A percentile compares a stretch with the other conserved stretches of the same genome.
These are phyloP conservation scores for Sebastiscus tertius DNA, from an alignment of 2,797 vertebrate genomes.

Conservation along the genomic window DNA sequence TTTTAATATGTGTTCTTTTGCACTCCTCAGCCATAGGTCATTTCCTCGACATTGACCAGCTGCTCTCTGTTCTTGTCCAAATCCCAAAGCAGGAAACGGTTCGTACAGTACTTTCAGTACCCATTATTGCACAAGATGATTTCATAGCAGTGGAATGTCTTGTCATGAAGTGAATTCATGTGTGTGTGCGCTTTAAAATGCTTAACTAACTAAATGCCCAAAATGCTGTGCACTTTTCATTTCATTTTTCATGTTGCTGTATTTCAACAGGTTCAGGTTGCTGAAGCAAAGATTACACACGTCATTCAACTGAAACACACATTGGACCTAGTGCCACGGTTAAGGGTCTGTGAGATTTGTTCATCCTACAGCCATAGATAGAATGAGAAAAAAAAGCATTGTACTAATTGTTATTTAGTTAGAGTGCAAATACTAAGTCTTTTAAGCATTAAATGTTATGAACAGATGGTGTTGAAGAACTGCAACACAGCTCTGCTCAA, in stretches of 20 bases:
- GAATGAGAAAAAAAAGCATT: not conserved
- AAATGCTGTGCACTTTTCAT: not conserved
- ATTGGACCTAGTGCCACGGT: conserved; percentile 90
- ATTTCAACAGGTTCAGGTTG: conserved; percentile 86
- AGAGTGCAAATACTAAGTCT: not conserved
- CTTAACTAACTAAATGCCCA: not conserved
- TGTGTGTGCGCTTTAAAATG: not conserved
- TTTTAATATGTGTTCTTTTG: conserved; percentile 26
- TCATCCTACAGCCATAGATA: not conserved
- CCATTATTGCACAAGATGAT: not conserved
- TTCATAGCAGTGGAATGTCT: not conserved
- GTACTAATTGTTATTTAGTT: not conserved
- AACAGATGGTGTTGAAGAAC: conserved; percentile 86
- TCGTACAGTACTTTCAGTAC: conserved; percentile 37
- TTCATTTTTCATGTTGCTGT: not conserved
- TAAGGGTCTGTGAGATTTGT: conserved; percentile 85
- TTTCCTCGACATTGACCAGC: conserved; percentile 96
- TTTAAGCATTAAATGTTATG: not conserved
- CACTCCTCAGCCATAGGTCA: conserved; percentile 87
- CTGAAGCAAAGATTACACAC: conserved; percentile 97
- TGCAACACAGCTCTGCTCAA: conserved; percentile 90
- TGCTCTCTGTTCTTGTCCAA: conserved; percentile 95
- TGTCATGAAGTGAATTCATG: not conserved
- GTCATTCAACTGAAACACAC: conserved; percentile 97
- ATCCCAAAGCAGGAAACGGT: conserved; percentile 98